Evolutionary conservation across 2,113 vertebrate genomes (phyloP).

Genomic region (Mionectes macconnelli): DNA sequence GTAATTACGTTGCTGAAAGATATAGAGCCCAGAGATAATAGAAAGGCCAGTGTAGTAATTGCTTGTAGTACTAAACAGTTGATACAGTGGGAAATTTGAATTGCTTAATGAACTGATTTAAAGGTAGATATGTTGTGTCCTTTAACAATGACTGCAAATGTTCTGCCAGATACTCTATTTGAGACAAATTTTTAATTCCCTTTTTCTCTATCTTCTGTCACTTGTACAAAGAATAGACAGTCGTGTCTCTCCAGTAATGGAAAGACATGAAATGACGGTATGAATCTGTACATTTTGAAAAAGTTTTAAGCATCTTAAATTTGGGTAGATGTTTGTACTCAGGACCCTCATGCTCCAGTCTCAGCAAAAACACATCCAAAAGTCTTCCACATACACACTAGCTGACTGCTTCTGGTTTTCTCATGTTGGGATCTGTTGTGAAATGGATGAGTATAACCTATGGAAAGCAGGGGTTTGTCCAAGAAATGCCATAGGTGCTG

Average conservation of each 20-base stretch:
- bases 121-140: conserved; percentile 17
- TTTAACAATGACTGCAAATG: conserved; percentile 13
- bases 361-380: not conserved
- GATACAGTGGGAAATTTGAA: conserved; percentile 35
- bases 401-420: not conserved
- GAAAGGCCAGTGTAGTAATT: conserved; percentile 52
- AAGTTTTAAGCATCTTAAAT: not conserved
- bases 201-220: not conserved
- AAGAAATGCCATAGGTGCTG: not conserved
- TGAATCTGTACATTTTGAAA: not conserved
- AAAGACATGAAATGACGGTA: not conserved
- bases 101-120: conserved; percentile 50
- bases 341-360: not conserved
- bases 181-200: not conserved
- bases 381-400: fast-evolving
- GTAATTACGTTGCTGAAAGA: conserved; percentile 61
- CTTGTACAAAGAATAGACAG: not conserved
- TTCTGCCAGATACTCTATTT: not conserved
- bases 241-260: not conserved
- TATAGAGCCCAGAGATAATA: conserved; percentile 43
- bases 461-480: not conserved
- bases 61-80: conserved; percentile 51
- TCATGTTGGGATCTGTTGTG: not conserved
- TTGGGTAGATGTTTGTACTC: not conserved
- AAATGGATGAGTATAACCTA: not conserved